Percentiles rank a stretch among this genome's conserved stretches.
phyloP scores from a whole-genome alignment of 2,797 vertebrate species.

The Cryptoprocta ferox region DNA sequence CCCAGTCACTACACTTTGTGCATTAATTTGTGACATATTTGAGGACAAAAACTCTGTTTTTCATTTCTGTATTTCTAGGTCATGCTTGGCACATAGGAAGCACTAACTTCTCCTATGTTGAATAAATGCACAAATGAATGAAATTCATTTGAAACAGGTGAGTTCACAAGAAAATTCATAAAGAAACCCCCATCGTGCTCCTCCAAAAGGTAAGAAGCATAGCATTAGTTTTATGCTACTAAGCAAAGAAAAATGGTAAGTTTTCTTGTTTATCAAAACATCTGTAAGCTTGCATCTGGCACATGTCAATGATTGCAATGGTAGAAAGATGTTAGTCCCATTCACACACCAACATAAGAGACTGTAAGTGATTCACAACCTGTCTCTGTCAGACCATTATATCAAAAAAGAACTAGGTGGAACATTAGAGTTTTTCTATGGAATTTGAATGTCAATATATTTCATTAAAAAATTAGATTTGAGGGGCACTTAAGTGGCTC shows the following conservation, averaged over 20 bases:
- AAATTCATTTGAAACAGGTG: not conserved
- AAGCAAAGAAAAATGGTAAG: not conserved
- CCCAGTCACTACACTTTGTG: not conserved
- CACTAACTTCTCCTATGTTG: not conserved
- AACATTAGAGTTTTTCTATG: not conserved
- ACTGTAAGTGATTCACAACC: not conserved
- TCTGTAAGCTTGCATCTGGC: not conserved
- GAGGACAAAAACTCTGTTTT: not conserved
- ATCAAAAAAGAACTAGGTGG: not conserved
- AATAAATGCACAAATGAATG: not conserved
- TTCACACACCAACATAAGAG: not conserved
- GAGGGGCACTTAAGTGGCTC: too few species aligned
- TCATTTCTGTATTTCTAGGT: slow-evolving; percentile 5
- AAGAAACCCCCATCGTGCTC: not conserved
- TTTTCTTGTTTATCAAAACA: not conserved
- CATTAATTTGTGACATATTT: not conserved
- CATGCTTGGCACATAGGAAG: not conserved
- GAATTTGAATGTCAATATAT: not conserved
- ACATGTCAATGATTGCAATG: not conserved
- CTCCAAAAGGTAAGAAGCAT: not conserved
- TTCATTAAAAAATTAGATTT: not conserved
- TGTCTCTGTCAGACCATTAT: not conserved
- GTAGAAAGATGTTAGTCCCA: not conserved
- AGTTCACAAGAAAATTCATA: not conserved
- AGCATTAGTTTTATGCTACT: not conserved